These are phyloP conservation scores for Symphodus melops DNA, from an alignment of 2,113 vertebrate genomes.

Conservation along the genomic window DNA sequence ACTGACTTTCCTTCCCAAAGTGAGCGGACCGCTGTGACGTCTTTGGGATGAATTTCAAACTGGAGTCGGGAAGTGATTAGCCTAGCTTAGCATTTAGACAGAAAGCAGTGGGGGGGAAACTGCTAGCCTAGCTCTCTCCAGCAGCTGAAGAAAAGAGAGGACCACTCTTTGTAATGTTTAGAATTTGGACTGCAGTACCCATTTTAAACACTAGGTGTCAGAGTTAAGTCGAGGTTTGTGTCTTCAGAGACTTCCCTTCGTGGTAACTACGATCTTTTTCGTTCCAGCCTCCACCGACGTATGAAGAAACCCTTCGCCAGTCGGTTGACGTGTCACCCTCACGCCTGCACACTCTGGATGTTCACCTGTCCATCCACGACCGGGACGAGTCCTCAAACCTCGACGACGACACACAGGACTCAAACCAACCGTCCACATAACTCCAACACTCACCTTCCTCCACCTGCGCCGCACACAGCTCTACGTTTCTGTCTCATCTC, in stretches of 20 bases:
- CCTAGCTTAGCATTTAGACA: too few relatives aligned
- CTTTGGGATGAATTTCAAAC: too few relatives aligned
- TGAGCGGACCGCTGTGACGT: too few relatives aligned
- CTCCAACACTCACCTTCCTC: slow-evolving; percentile 8
- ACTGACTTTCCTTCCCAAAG: too few relatives aligned
- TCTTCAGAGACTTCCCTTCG: not conserved
- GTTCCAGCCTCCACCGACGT: slow-evolving; percentile 78
- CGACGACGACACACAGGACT: slow-evolving; percentile 11
- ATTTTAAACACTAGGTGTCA: too few relatives aligned
- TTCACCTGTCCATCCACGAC: slow-evolving; percentile 23
- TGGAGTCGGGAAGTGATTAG: too few relatives aligned
- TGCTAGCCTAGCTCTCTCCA: too few relatives aligned
- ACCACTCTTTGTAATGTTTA: too few relatives aligned
- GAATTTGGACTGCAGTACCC: too few relatives aligned
- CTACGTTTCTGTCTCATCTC: not conserved
- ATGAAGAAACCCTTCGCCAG: slow-evolving; percentile 76
- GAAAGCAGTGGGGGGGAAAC: too few relatives aligned
- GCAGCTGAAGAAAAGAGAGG: too few relatives aligned
- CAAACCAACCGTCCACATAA: slow-evolving; percentile 30
- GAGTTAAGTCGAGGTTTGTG: not conserved
- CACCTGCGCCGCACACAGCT: not conserved
- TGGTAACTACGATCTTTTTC: not conserved
- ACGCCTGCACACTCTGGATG: slow-evolving; percentile 22
- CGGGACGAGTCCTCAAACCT: slow-evolving; percentile 25
- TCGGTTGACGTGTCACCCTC: slow-evolving; percentile 48